Base-by-base conservation (phyloP, 1,140 invertebrate species). In the Melanaphis sacchari region DNA sequence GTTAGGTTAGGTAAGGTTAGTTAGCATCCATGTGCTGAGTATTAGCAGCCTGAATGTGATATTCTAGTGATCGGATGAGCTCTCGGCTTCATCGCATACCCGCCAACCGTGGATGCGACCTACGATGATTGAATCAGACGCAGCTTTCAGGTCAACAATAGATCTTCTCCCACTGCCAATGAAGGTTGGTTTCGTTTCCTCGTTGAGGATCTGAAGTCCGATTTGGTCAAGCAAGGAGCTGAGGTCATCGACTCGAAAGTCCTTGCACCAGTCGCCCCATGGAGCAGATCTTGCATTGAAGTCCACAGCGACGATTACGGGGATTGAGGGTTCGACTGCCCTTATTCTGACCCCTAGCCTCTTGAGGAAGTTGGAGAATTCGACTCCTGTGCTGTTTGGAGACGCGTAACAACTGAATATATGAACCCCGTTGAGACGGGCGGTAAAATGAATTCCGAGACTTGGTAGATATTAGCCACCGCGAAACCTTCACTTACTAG, bases 391-490 rank as follows among this genome's bases (percentile, higher is more conserved):
- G 0, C 1, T 1, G 31, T 88, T 88, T 0, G 87, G 87, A 2
- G 87, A 88, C 21, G 15, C 43, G 18, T 89, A 89, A 9, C 41
- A 46, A 18, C 87, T 38, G 21, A 21, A 52, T 21, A 54, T 7
- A 9, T 49, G 41, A 0, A 54, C 87, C 0, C 87, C 87, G 0
- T 54, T 36, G 0, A 89, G 6, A 1, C 46, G 43, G 0, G 4
- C n/a, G 0, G 26, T 38, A 0, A 43, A n/a, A n/a, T 9, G 49
- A 89, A 89, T 5, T 49, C 87, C 4, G 26, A 1, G 2, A 52
- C 87, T 0, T 3, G 1, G 0, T 0, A 0, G 3, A 76, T 0
- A 0, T n/a, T n/a, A 0, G 0, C 66, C 0, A 18, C 11, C 0
- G 66, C 15, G 0, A 76, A 0, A 1, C 0, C 4, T 0, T 36